phyloP scores from a whole-genome alignment of 2,113 vertebrate genomes.

The Hydrolagus affinis region DNA sequence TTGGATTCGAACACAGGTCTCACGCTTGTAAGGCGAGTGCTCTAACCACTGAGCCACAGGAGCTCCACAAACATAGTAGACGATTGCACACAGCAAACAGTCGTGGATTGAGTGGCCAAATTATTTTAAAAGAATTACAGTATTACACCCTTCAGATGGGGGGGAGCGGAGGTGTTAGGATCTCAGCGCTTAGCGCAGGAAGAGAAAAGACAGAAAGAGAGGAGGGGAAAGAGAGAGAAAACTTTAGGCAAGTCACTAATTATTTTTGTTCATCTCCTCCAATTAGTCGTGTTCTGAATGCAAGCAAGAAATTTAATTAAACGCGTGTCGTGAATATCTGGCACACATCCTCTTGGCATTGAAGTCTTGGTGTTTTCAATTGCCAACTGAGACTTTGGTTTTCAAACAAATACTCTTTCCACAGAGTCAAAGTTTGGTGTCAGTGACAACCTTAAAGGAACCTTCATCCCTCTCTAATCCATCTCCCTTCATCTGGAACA shows the following conservation, averaged over 20 bases:
- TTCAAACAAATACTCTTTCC: not conserved
- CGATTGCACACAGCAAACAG: not conserved
- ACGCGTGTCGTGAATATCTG: not conserved
- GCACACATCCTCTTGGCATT: not conserved
- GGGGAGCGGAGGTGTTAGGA: not conserved
- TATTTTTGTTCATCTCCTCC: not conserved
- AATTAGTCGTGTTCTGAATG: conserved; percentile 3
- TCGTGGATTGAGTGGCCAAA: not conserved
- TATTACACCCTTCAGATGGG: not conserved
- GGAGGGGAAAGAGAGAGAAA: not conserved
- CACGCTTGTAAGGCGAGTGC: too few relatives aligned
- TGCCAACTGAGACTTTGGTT: not conserved
- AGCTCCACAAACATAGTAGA: not conserved
- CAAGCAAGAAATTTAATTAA: conserved; percentile 24
- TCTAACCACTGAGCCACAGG: too few relatives aligned
- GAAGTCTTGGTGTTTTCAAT: conserved; percentile 9
- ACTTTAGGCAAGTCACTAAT: not conserved
- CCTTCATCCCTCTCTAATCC: too few relatives aligned
- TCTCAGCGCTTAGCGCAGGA: too few relatives aligned
- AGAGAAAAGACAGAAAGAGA: too few relatives aligned
- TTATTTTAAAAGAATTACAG: not conserved
- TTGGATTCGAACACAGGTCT: too few relatives aligned
- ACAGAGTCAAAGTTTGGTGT: too few relatives aligned
- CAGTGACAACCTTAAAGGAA: too few relatives aligned
- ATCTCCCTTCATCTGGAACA: too few relatives aligned